These are phyloP conservation scores for Luffia ferchaultella DNA, from an alignment of 2,888 invertebrate genomes.

Conservation along the genomic window DNA sequence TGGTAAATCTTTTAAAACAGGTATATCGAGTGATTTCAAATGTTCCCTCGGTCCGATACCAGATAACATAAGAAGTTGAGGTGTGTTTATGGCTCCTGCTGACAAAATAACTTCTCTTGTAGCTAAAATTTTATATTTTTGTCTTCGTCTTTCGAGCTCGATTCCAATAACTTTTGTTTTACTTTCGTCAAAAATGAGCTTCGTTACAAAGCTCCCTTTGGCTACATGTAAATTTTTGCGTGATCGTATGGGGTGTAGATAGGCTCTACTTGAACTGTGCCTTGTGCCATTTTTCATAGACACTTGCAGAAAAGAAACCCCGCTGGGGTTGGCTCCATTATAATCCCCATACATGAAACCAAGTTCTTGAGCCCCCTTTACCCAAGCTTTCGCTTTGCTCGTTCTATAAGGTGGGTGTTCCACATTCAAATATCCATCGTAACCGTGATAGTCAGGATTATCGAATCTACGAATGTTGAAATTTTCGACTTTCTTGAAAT, in stretches of 20 bases:
- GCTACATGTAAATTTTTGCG: conserved; percentile 70
- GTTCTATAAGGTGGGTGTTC: conserved; percentile 62
- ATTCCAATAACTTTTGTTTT: conserved; percentile 68
- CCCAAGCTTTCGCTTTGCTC: conserved; percentile 59
- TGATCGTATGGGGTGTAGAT: conserved; percentile 65
- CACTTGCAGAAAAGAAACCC: conserved; percentile 68
- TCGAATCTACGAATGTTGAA: conserved; percentile 65
- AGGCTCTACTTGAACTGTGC: conserved; percentile 73
- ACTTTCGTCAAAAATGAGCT: conserved; percentile 61
- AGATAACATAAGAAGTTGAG: conserved; percentile 81
- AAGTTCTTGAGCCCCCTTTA: conserved; percentile 68
- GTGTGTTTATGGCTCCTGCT: conserved; percentile 80
- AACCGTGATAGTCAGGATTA: conserved; percentile 60
- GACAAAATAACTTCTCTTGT: conserved; percentile 77
- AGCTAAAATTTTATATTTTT: conserved; percentile 62
- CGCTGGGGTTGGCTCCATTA: conserved; percentile 70
- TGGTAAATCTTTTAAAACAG: conserved; percentile 61
- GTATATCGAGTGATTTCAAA: conserved; percentile 61
- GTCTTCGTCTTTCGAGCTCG: conserved; percentile 60
- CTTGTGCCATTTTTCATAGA: conserved; percentile 73
- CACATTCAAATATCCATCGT: conserved; percentile 65
- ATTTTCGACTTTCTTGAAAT: conserved; percentile 82
- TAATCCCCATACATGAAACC: conserved; percentile 69
- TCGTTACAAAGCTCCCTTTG: conserved; percentile 67
- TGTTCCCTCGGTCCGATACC: conserved; percentile 75